These are phyloP conservation scores for Diachasmimorpha longicaudata DNA, from an alignment of 1,140 invertebrate genomes.

Conservation along the genomic window DNA sequence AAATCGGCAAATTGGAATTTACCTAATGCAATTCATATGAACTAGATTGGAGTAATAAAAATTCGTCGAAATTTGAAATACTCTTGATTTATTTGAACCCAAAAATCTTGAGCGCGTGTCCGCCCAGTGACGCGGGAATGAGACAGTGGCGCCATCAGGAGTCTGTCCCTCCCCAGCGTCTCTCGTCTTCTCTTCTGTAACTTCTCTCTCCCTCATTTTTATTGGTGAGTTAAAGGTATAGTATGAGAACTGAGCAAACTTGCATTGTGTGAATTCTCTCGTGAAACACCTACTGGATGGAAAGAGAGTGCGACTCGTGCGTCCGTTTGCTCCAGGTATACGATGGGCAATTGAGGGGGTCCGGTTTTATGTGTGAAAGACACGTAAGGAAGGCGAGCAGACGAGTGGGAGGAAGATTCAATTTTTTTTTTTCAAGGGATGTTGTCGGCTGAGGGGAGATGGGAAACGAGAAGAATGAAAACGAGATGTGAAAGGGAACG, in stretches of 20 bases:
- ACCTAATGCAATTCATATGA: too few relatives aligned
- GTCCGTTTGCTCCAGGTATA: neutral
- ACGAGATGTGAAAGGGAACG: neutral
- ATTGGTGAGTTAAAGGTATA: neutral
- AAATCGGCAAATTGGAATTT: too few relatives aligned
- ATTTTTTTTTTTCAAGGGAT: neutral
- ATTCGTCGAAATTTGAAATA: too few relatives aligned
- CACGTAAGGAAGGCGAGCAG: slow-evolving; percentile 1
- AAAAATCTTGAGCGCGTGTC: neutral
- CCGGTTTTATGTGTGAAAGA: slow-evolving; percentile 10
- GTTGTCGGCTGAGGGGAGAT: neutral
- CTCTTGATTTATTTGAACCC: neutral
- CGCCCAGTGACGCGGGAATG: too few relatives aligned
- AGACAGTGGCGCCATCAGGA: neutral
- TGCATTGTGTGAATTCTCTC: slow-evolving; percentile 5
- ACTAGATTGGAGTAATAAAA: too few relatives aligned
- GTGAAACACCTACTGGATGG: neutral
- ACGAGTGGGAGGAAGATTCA: slow-evolving; percentile 18
- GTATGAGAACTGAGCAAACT: slow-evolving; percentile 2
- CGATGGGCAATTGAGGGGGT: neutral
- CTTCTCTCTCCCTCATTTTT: neutral
- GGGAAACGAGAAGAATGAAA: neutral
- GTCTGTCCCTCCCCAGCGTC: neutral
- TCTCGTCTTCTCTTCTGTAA: neutral
- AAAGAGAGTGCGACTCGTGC: neutral